Evolutionary conservation across 92 coral and sea anemone genomes (phyloP), one percentile per base, ranked within the genome.

Genomic region (Plumapathes pennacea): DNA sequence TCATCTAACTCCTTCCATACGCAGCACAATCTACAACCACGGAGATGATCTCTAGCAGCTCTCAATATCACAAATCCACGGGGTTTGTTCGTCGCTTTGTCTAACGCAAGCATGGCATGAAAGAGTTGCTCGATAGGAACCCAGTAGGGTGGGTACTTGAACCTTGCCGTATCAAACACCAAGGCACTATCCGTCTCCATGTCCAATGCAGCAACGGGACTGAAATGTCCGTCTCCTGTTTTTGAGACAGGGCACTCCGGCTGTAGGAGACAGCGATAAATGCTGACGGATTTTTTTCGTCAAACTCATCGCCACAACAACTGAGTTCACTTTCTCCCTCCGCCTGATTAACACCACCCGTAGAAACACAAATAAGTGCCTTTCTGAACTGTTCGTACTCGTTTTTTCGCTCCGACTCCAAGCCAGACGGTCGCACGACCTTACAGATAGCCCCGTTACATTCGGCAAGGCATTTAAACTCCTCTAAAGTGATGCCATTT

Each of bases 111-210:
- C 97, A 91, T 74, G 0, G 97, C 61, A 34, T 65, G 56, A 52
- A 89, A 91, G 24, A 88, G 61, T 32, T 83, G 54, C n/a, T 72
- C 60, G 51, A 83, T 14, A 12, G 96, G 83, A 10, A 87, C 86
- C 97, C 97, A 91, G 41, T 91, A 78, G 0, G 96, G 97, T 15
- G 96, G 96, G 45, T 91, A 91, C 44, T 87, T 91, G 25, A 87
- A 91, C 27, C 97, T 60, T 29, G 97, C 97, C 17, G 95, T 89
- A 56, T 91, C 97, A 24, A 91, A 76, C 41, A 91, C 61, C 47
- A 91, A 54, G 1, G 69, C 90, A 14, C 89, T 71, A 42, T 83
- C 84, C 5, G 91, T 72, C 37, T 89, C 96, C 4, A 4, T 4
- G 60, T 87, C 96, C 18, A 78, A 56, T 9, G 96, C 97, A 34